These are phyloP conservation scores for Caenorhabditis sp. DNA, from an alignment of 2,888 invertebrate species.

Conservation along the genomic window DNA sequence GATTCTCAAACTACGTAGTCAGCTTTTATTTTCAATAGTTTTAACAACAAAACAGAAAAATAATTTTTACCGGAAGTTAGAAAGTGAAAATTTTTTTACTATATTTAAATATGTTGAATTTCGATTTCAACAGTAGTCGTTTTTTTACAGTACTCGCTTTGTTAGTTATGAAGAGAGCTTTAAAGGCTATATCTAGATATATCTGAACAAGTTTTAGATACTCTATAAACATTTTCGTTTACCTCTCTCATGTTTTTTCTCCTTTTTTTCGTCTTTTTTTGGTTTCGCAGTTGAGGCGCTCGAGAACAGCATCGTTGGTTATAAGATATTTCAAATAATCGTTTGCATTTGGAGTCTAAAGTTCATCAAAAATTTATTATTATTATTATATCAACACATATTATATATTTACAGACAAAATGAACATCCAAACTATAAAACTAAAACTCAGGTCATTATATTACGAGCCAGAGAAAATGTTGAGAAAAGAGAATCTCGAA, in stretches of 20 bases:
- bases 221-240: too few species aligned
- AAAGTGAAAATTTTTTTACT: too few species aligned
- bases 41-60: not conserved
- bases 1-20: too few species aligned
- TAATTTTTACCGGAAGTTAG: too few species aligned
- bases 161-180: too few species aligned
- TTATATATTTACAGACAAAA: too few species aligned
- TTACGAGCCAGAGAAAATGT: slow-evolving; percentile 1
- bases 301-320: slow-evolving; percentile 51
- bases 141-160: too few species aligned
- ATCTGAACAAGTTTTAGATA: not conserved
- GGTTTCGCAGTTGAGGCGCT: slow-evolving; percentile 57
- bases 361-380: not conserved
- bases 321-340: not conserved
- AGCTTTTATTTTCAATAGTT: not conserved
- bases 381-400: too few species aligned
- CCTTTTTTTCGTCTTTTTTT: slow-evolving; percentile 63
- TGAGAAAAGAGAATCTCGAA: not conserved
- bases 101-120: too few species aligned
- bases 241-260: slow-evolving; percentile 61
- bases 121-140: too few species aligned
- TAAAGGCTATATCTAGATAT: not conserved
- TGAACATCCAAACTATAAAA: not conserved
- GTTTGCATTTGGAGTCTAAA: not conserved
- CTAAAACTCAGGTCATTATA: not conserved